phyloP scores from a whole-genome alignment of 2,888 invertebrate species.

The Agrochola lota region DNA sequence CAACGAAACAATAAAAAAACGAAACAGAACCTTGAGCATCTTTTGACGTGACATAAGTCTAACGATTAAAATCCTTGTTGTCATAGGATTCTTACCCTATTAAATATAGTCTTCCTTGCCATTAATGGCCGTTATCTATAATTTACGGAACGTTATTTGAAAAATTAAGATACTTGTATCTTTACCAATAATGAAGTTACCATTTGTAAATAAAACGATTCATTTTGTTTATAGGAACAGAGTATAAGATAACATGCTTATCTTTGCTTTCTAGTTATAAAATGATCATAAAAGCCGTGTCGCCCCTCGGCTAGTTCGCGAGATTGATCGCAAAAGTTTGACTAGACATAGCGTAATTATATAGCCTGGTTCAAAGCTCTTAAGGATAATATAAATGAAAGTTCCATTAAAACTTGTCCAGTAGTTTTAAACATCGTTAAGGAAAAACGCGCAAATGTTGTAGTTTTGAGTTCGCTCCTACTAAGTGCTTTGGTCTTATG shows the following conservation, averaged over 20 bases:
- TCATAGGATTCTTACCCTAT: neutral
- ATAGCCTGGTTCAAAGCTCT: slow-evolving; percentile 48
- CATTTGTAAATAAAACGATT: too few species aligned
- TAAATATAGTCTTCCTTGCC: too few species aligned
- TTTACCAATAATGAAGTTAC: too few species aligned
- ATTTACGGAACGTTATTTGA: too few species aligned
- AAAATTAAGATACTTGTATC: too few species aligned
- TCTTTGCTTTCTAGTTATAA: slow-evolving; percentile 40
- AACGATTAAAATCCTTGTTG: neutral
- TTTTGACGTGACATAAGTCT: neutral
- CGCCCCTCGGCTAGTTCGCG: slow-evolving; percentile 25
- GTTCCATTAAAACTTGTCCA: slow-evolving; percentile 67
- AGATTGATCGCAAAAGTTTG: slow-evolving; percentile 60
- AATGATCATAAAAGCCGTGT: slow-evolving; percentile 40
- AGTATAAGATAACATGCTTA: neutral
- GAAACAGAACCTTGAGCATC: too few species aligned
- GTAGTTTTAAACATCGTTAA: slow-evolving; percentile 59
- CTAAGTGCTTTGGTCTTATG: slow-evolving; percentile 43
- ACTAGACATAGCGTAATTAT: slow-evolving; percentile 47
- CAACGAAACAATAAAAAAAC: neutral
- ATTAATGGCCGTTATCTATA: too few species aligned
- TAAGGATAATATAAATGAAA: slow-evolving; percentile 60
- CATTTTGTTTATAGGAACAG: too few species aligned
- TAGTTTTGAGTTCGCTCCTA: slow-evolving; percentile 46
- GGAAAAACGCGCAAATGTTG: slow-evolving; percentile 53